phyloP scores from a whole-genome alignment of 2,113 vertebrate genomes.

The Romanogobio albipinnatus region DNA sequence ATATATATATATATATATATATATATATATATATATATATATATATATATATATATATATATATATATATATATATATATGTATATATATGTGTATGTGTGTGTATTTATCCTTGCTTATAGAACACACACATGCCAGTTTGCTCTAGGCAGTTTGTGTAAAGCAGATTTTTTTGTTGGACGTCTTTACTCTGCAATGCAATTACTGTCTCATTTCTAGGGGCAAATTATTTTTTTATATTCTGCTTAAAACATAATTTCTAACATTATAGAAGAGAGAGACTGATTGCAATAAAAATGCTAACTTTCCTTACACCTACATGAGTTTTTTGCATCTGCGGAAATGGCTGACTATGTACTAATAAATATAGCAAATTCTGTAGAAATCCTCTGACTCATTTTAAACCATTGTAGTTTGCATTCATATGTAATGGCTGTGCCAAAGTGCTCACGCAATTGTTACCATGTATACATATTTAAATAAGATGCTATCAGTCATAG shows the following conservation, averaged over 20 bases:
- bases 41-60: no score
- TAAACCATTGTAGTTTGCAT: background rate
- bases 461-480: conserved; percentile 6
- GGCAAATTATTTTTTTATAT: background rate
- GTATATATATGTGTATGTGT: no score
- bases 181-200: conserved; percentile 33
- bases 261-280: background rate
- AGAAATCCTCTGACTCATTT: background rate
- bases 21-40: no score
- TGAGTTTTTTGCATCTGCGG: background rate
- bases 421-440: background rate
- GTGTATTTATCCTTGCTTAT: background rate
- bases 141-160: conserved; percentile 39
- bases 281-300: background rate
- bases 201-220: conserved; percentile 6
- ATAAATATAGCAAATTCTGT: background rate
- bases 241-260: background rate
- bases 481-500: conserved; percentile 26
- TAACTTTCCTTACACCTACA: background rate
- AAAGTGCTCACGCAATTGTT: conserved; percentile 1
- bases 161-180: conserved; percentile 52
- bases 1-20: no score
- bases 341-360: background rate
- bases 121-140: conserved; percentile 16
- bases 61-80: no score